Conservation (phyloP, 2,888 invertebrate genomes). For the Pyrochroa serraticornis region DNA sequence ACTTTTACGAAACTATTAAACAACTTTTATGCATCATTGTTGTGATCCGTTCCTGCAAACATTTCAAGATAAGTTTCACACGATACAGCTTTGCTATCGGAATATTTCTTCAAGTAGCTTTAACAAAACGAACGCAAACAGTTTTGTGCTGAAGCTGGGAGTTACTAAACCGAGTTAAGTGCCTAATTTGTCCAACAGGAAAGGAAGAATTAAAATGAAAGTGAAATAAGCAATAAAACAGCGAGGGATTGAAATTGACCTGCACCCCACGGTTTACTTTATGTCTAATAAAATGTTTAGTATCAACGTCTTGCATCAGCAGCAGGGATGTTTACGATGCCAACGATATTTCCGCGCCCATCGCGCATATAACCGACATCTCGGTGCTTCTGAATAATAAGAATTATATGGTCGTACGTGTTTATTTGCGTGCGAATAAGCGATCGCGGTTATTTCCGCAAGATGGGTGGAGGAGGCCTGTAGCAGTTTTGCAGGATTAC, state of each 20-base stretch:
- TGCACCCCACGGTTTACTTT: slow-evolving; percentile 44
- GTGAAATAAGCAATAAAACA: slow-evolving; percentile 35
- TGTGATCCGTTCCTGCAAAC: no score
- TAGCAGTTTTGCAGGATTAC: slow-evolving; percentile 24
- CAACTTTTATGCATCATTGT: no score
- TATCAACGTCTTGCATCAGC: slow-evolving; percentile 43
- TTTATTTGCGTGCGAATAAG: slow-evolving; percentile 5
- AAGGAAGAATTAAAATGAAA: slow-evolving; percentile 40
- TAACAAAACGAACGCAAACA: no score
- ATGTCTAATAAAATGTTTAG: slow-evolving; percentile 52
- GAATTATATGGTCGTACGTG: slow-evolving; percentile 14
- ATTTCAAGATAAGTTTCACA: no score
- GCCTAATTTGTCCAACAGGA: neutral
- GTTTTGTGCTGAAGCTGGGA: no score
- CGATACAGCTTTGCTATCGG: no score
- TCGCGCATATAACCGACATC: slow-evolving; percentile 5
- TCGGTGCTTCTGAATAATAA: slow-evolving; percentile 16
- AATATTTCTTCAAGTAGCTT: no score
- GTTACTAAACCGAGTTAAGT: neutral
- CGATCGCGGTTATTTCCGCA: neutral
- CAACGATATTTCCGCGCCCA: slow-evolving; percentile 15
- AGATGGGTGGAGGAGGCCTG: neutral
- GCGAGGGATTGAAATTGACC: slow-evolving; percentile 47
- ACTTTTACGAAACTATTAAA: no score
- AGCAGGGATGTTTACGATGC: slow-evolving; percentile 37